Percentiles rank a stretch among this genome's conserved stretches.
These are phyloP conservation scores for Amazona guildingii DNA, from an alignment of 2,113 vertebrate species.

Conservation along the genomic window DNA sequence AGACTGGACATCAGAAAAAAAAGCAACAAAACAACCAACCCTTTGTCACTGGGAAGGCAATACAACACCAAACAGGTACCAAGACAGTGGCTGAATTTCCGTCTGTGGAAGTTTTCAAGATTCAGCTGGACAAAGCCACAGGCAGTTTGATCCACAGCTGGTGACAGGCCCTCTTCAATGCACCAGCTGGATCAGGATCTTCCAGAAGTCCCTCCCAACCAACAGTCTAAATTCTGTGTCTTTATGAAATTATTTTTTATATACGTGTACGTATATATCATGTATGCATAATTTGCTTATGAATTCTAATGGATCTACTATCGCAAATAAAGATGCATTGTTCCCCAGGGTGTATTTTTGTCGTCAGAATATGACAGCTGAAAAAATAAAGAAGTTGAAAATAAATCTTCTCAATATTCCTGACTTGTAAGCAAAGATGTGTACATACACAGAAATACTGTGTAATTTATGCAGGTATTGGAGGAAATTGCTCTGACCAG, in stretches of 20 bases:
- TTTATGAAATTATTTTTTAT: not conserved
- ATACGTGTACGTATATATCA: too few relatives aligned
- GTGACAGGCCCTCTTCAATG: not conserved
- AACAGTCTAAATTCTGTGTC: not conserved
- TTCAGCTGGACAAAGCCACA: not conserved
- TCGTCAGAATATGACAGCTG: not conserved
- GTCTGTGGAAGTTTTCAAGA: not conserved
- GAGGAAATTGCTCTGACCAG: not conserved
- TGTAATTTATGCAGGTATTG: not conserved
- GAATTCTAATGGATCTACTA: not conserved
- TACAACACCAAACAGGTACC: not conserved
- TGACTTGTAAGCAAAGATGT: not conserved
- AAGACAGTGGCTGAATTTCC: not conserved
- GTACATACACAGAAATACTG: not conserved
- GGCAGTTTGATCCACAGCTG: not conserved
- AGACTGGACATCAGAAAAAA: not conserved
- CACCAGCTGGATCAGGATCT: not conserved
- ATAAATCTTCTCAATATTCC: not conserved
- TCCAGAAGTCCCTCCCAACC: not conserved
- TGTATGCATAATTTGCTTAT: not conserved
- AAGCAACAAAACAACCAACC: not conserved
- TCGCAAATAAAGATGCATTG: not conserved
- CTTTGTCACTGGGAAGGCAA: not conserved
- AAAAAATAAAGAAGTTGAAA: not conserved
- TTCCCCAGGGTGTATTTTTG: not conserved